Conservation (phyloP, 2,888 invertebrate genomes). For the Ennomos erosarius region DNA sequence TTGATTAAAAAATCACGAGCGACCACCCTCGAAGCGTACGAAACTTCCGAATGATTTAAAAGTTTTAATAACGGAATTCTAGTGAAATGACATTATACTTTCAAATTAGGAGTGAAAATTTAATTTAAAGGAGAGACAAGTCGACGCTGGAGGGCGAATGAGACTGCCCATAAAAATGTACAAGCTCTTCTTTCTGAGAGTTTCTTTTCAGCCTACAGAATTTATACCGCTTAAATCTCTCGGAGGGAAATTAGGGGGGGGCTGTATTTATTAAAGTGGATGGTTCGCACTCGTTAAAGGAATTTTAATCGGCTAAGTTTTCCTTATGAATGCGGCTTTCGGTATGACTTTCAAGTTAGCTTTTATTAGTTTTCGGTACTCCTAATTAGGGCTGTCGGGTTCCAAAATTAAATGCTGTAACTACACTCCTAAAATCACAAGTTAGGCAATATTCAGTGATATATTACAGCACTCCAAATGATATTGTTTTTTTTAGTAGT, state of each 20-base stretch:
- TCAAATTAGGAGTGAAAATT: constrained; percentile 86
- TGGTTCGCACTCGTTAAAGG: constrained; percentile 81
- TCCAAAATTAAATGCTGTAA: constrained; percentile 71
- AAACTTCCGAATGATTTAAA: constrained; percentile 84
- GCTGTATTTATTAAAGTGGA: constrained; percentile 81
- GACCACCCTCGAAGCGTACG: constrained; percentile 68
- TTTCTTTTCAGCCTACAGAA: constrained; percentile 82
- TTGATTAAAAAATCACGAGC: constrained; percentile 84
- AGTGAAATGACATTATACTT: constrained; percentile 86
- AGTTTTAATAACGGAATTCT: constrained; percentile 85
- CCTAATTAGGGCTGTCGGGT: constrained; percentile 77
- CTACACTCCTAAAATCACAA: constrained; percentile 52
- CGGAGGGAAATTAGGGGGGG: constrained; percentile 80
- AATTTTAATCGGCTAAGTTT: constrained; percentile 82
- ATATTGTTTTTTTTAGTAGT: too few relatives aligned
- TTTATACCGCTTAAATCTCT: constrained; percentile 83
- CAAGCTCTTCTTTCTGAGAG: constrained; percentile 80
- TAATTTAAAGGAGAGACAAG: constrained; percentile 86
- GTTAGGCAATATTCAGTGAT: constrained; percentile 30
- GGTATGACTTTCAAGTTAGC: constrained; percentile 76
- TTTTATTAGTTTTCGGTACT: constrained; percentile 77
- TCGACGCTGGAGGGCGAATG: constrained; percentile 78
- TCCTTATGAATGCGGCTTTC: constrained; percentile 80
- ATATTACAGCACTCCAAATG: background rate
- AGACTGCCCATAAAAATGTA: constrained; percentile 83